Percentiles rank a stretch among this genome's conserved stretches.
These are phyloP conservation scores for Hydrozoanthus tunicans DNA, from an alignment of 64 coral and sea anemone species.

Conservation along the genomic window DNA sequence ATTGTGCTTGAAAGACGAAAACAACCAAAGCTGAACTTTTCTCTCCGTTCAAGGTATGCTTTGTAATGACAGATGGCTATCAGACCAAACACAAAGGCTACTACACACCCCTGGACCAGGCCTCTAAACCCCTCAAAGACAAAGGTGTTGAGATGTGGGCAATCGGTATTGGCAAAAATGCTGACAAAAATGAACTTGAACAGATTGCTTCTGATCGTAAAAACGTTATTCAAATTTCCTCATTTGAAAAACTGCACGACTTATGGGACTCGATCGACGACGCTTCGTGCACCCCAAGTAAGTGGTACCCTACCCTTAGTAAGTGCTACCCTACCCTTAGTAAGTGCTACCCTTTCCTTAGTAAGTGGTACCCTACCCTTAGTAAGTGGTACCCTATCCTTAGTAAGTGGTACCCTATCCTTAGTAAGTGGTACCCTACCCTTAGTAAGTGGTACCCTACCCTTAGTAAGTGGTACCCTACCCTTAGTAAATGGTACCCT, in stretches of 20 bases:
- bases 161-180: slow-evolving; percentile 7
- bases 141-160: slow-evolving; percentile 55
- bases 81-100: slow-evolving; percentile 24
- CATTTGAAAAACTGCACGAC: slow-evolving; percentile 45
- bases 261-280: slow-evolving; percentile 15
- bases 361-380: too few species aligned
- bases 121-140: slow-evolving; percentile 44
- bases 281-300: slow-evolving; percentile 32
- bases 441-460: too few species aligned
- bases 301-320: background rate
- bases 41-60: slow-evolving; percentile 21
- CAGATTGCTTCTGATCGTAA: slow-evolving; percentile 25
- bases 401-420: too few species aligned
- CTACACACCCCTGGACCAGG: slow-evolving; percentile 32
- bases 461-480: too few species aligned
- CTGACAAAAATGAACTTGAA: slow-evolving; percentile 13
- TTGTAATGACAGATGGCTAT: slow-evolving; percentile 35
- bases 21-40: too few species aligned
- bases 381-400: too few species aligned
- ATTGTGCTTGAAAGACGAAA: too few species aligned
- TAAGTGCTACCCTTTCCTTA: too few species aligned
- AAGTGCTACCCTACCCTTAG: too few species aligned
- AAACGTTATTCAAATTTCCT: slow-evolving; percentile 23
- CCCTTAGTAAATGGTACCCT: too few species aligned
- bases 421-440: too few species aligned